phyloP scores from a whole-genome alignment of 2,888 invertebrate genomes.

The Gymnocheta viridis region DNA sequence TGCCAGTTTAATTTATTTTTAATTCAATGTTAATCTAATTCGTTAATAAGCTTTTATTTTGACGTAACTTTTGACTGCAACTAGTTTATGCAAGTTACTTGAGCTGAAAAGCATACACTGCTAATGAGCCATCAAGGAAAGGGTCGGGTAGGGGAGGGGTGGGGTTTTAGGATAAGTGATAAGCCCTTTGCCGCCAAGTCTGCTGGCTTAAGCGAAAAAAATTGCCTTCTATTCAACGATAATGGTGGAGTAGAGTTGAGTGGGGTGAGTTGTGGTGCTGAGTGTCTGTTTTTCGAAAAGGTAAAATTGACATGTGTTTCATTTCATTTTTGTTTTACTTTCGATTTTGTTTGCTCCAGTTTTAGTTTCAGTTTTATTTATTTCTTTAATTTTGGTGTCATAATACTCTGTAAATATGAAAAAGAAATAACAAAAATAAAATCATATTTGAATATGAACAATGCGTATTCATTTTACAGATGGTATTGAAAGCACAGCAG shows the following conservation, averaged over 20 bases:
- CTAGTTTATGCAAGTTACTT: constrained; percentile 63
- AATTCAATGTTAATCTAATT: constrained; percentile 71
- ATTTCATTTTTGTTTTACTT: background rate
- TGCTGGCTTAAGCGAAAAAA: background rate
- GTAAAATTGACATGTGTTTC: constrained; percentile 46
- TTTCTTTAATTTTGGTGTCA: constrained; percentile 40
- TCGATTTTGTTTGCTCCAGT: constrained; percentile 37
- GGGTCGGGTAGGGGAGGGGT: background rate
- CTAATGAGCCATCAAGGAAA: background rate
- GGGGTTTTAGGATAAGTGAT: too few species aligned
- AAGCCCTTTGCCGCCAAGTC: background rate
- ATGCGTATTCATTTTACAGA: too few species aligned
- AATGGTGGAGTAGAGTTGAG: background rate
- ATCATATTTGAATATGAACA: constrained; percentile 5
- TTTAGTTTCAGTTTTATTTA: constrained; percentile 28
- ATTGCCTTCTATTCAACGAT: background rate
- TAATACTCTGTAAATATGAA: constrained; percentile 16
- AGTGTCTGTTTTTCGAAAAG: constrained; percentile 30
- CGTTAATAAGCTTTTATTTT: constrained; percentile 67
- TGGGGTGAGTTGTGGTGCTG: background rate
- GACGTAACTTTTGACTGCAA: constrained; percentile 45
- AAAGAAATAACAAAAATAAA: background rate
- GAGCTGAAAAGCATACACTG: background rate
- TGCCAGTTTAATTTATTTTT: constrained; percentile 52
- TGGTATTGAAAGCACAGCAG: too few species aligned